These are phyloP conservation scores for Gasterosteus nipponicus DNA, from an alignment of 2,113 vertebrate species.

Conservation along the genomic window DNA sequence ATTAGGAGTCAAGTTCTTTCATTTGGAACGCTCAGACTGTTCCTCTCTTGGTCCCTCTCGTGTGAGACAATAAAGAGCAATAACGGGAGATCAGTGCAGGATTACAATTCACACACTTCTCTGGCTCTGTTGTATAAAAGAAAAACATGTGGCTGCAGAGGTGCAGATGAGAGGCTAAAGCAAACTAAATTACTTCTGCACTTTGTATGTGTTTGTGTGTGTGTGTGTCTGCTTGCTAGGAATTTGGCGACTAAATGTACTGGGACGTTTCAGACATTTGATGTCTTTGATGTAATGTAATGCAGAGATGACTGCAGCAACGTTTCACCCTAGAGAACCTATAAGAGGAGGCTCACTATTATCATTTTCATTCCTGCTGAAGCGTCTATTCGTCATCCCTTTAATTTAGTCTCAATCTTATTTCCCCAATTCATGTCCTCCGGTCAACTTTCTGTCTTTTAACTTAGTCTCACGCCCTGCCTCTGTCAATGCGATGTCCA, in stretches of 20 bases:
- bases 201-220: constrained; percentile 17
- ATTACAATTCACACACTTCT: background rate
- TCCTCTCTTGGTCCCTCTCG: background rate
- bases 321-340: constrained; percentile 43
- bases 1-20: constrained; percentile 2
- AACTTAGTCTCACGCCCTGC: background rate
- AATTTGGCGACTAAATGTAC: constrained; percentile 42
- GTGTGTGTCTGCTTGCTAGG: constrained; percentile 19
- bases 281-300: too few species aligned
- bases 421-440: constrained; percentile 2
- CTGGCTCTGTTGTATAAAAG: background rate
- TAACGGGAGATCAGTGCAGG: background rate
- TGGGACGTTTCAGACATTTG: constrained; percentile 23
- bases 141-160: background rate
- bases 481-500: constrained; percentile 23
- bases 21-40: background rate
- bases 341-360: constrained; percentile 16
- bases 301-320: constrained; percentile 63
- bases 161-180: constrained; percentile 6
- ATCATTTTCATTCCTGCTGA: constrained; percentile 12
- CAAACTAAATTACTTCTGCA: constrained; percentile 35
- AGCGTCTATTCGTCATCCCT: constrained; percentile 16
- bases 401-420: constrained; percentile 11
- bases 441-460: constrained; percentile 9
- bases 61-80: background rate